phyloP scores from a whole-genome alignment of 2,113 vertebrate species.

The Datnioides undecimradiatus region DNA sequence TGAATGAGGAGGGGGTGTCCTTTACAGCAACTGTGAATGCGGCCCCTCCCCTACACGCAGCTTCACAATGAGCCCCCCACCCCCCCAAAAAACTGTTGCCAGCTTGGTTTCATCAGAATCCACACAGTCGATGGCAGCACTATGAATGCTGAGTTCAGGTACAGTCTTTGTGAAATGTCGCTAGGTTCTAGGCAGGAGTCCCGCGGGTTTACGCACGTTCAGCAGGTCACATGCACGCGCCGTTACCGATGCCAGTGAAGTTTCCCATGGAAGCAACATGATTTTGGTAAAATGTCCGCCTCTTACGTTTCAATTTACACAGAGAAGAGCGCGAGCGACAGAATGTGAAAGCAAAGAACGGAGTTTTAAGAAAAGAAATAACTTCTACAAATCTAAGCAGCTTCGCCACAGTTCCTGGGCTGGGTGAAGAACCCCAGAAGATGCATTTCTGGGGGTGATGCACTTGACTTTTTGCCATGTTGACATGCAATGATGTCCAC shows the following conservation, averaged over 20 bases:
- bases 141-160: slow-evolving; percentile 40
- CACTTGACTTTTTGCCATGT: slow-evolving; percentile 41
- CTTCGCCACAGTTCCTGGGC: slow-evolving; percentile 55
- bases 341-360: slow-evolving; percentile 55
- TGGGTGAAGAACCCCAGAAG: slow-evolving; percentile 27
- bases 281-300: slow-evolving; percentile 69
- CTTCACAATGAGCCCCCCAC: slow-evolving; percentile 44
- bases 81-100: slow-evolving; percentile 30
- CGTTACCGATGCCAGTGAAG: slow-evolving; percentile 61
- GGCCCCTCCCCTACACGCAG: slow-evolving; percentile 2
- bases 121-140: slow-evolving; percentile 45
- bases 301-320: slow-evolving; percentile 62
- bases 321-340: slow-evolving; percentile 55
- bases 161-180: slow-evolving; percentile 62
- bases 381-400: slow-evolving; percentile 58
- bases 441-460: slow-evolving; percentile 31
- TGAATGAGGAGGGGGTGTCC: slow-evolving; percentile 5
- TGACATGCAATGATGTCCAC: slow-evolving; percentile 75
- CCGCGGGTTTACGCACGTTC: slow-evolving; percentile 59
- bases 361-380: slow-evolving; percentile 28
- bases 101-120: slow-evolving; percentile 41
- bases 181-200: slow-evolving; percentile 42
- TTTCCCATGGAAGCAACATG: slow-evolving; percentile 73
- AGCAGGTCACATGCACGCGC: slow-evolving; percentile 77
- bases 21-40: slow-evolving; percentile 53